A percentile compares a stretch with the other conserved stretches of the same genome.
Evolutionary conservation across 2,797 vertebrate species (phyloP).

Genomic region (Parauchenoglanis punctatus): DNA sequence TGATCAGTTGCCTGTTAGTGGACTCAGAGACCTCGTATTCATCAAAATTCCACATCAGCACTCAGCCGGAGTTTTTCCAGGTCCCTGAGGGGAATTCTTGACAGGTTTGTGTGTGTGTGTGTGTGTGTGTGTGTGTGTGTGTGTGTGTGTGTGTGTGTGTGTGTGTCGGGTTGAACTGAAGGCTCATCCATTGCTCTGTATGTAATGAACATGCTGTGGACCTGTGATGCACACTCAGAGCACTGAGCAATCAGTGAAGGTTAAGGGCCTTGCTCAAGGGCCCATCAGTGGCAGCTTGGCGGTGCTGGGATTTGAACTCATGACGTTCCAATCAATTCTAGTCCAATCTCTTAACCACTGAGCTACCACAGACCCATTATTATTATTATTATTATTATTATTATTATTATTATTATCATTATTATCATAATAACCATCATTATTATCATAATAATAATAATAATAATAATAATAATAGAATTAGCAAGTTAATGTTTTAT

Average conservation of each 20-base stretch:
- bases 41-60: background rate
- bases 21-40: too few species aligned
- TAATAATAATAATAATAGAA: background rate
- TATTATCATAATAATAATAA: background rate
- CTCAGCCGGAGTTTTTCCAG: background rate
- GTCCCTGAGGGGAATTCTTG: conserved; percentile 7
- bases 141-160: background rate
- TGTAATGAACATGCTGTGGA: conserved; percentile 14
- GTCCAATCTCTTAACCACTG: too few species aligned
- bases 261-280: too few species aligned
- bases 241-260: background rate
- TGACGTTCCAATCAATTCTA: too few species aligned
- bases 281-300: too few species aligned
- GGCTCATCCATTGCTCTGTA: background rate
- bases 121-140: conserved; percentile 4
- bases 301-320: too few species aligned
- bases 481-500: background rate
- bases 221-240: background rate
- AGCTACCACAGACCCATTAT: too few species aligned
- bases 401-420: too few species aligned
- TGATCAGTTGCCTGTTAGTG: background rate
- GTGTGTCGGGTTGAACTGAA: background rate
- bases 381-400: too few species aligned
- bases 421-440: too few species aligned
- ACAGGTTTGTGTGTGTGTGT: background rate